Conservation (phyloP, 2,113 vertebrate genomes). For the Athene noctua region DNA sequence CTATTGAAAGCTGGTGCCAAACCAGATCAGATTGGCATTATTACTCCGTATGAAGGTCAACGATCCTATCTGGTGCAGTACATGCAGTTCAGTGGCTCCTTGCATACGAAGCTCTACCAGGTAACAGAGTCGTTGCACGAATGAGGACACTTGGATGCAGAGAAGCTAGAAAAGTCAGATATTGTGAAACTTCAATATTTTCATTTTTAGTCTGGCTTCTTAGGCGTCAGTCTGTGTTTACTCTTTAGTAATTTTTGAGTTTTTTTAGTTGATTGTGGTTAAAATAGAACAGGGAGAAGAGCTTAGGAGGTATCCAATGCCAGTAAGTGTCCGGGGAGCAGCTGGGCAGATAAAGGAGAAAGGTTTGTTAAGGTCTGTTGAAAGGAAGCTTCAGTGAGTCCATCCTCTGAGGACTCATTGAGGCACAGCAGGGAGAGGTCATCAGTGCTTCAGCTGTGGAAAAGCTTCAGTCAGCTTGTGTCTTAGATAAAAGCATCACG, state of each 20-base stretch:
- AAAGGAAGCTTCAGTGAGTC: background rate
- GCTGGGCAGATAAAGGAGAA: background rate
- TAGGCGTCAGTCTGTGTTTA: background rate
- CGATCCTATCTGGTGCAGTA: slow-evolving; percentile 98
- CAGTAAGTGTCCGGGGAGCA: background rate
- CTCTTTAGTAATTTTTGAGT: background rate
- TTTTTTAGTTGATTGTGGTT: background rate
- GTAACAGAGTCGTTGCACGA: slow-evolving; percentile 56
- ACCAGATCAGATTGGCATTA: slow-evolving; percentile 97
- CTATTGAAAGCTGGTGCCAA: slow-evolving; percentile 95
- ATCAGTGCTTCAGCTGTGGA: background rate
- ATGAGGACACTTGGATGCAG: background rate
- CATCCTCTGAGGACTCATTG: background rate
- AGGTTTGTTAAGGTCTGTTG: background rate
- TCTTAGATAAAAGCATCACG: background rate
- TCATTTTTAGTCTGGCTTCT: background rate
- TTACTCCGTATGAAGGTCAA: slow-evolving; percentile 96
- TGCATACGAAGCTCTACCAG: slow-evolving; percentile 99
- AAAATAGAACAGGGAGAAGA: background rate
- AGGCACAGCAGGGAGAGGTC: background rate
- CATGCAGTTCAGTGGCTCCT: slow-evolving; percentile 98
- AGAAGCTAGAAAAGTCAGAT: background rate
- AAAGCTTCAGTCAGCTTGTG: background rate
- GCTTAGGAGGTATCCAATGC: background rate
- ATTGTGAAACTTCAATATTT: rapidly evolving